A percentile compares a stretch with the other conserved stretches of the same genome.
These are phyloP conservation scores for Phenganax marumi DNA, from an alignment of 92 coral and sea anemone genomes.

Conservation along the genomic window DNA sequence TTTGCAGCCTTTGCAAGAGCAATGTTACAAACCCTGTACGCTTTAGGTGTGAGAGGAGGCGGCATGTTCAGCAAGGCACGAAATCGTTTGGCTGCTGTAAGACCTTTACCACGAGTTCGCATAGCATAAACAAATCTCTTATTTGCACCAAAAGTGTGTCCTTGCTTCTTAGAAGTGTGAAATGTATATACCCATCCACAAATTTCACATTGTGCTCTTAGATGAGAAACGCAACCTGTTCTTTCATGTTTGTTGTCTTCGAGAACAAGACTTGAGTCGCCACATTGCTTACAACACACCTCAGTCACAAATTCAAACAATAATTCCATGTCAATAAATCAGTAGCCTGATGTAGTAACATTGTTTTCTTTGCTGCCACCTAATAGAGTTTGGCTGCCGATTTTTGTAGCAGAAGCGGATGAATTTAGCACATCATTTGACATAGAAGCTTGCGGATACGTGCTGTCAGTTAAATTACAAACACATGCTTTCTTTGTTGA, in stretches of 20 bases:
- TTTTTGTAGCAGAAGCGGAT: not conserved
- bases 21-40: constrained; percentile 20
- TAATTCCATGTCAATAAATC: not conserved
- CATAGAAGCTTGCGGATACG: not conserved
- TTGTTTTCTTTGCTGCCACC: not conserved
- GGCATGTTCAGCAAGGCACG: not conserved
- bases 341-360: not conserved
- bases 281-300: constrained; percentile 7
- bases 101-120: constrained; percentile 11
- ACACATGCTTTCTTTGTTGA: constrained; percentile 18
- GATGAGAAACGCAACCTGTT: not conserved
- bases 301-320: not conserved
- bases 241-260: not conserved
- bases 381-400: not conserved
- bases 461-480: not conserved
- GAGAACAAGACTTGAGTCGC: constrained; percentile 2
- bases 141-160: not conserved
- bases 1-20: not conserved
- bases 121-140: not conserved
- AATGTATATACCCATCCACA: constrained; percentile 13
- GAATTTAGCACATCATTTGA: not conserved
- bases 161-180: constrained; percentile 20
- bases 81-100: constrained; percentile 21
- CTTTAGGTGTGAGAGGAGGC: constrained; percentile 12
- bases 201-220: not conserved